Conservation (phyloP, 2,888 invertebrate genomes). For the Cerastis leucographa region DNA sequence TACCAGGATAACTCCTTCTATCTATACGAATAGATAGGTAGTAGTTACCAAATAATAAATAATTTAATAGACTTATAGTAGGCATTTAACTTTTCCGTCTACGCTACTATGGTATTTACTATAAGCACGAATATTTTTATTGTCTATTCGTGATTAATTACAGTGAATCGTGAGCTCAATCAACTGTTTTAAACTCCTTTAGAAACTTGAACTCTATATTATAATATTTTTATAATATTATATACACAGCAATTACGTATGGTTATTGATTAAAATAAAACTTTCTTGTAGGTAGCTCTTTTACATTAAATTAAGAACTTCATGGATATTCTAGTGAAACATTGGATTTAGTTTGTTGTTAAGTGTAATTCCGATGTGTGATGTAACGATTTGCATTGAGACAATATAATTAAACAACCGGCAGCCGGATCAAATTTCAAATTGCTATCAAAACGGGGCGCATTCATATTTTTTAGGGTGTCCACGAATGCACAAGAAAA, state of each 20-base stretch:
- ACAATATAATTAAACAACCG: conserved; percentile 69
- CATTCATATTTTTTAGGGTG: conserved; percentile 76
- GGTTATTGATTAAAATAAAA: conserved; percentile 8
- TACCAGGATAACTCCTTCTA: not conserved
- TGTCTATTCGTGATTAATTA: conserved; percentile 54
- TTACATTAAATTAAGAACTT: not conserved
- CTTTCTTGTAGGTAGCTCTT: not conserved
- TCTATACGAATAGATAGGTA: not conserved
- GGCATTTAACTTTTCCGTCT: conserved; percentile 25
- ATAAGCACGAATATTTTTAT: conserved; percentile 37
- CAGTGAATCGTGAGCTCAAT: conserved; percentile 54
- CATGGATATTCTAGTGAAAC: conserved; percentile 20
- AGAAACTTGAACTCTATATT: conserved; percentile 23
- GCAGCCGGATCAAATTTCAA: conserved; percentile 81
- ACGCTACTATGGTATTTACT: conserved; percentile 33
- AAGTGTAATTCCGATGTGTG: conserved; percentile 24
- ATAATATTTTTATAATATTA: not conserved
- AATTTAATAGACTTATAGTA: not conserved
- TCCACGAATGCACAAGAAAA: conserved; percentile 32
- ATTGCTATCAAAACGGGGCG: conserved; percentile 81
- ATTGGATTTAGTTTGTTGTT: conserved; percentile 21
- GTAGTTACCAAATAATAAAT: not conserved
- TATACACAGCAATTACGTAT: conserved; percentile 9
- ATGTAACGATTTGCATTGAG: conserved; percentile 56
- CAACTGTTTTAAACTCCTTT: conserved; percentile 32